Base-by-base conservation (phyloP, 2,113 vertebrate species). In the Mustelus asterias region DNA sequence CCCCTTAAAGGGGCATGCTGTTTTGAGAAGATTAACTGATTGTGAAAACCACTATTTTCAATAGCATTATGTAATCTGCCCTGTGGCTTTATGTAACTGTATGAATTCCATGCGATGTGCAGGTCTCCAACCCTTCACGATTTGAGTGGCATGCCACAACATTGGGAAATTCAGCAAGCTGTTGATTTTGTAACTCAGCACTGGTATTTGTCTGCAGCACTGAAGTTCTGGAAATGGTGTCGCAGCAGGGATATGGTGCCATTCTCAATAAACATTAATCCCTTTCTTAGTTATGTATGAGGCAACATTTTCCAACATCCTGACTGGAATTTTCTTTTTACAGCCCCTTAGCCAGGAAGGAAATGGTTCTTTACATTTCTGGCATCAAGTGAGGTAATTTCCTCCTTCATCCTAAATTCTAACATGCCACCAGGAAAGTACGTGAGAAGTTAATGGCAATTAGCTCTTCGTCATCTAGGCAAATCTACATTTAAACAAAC, bases 261-360 rank as follows among this genome's bases (percentile, higher is more conserved):
- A 93, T 41, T 93, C 60, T n/a, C 89, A 67, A 93, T 93, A 37
- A 37, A 65, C 60, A 22, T 93, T 93, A 65, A 63, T 65, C 33
- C n/a, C n/a, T 93, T n/a, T 8, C 29, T 93, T 65, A 22, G 60
- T 67, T 37, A 65, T 13, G 41, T 83, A 90, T 90, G 88, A 90
- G 54, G 88, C 26, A 60, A 90, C 41, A 18, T 22, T 95, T 72
- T 95, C 94, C 94, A 95, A 76, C 44, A 95, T 72, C 44, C 94
- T 95, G 20, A 94, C 37, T 48, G 41, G 69, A 95, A 65, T 37
- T 93, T 95, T 72, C 24, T 95, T 95, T 83, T 72, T 54, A 95
- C 67, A 44, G 44, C 48, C 4, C 10, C 63, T 65, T 93, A 67
- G 65, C 24, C 41, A 76, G 94, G 69, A 26, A 72, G 94, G 94